Percentiles rank a stretch among this genome's conserved stretches.
Conservation (phyloP, 1,140 invertebrate genomes). For the Drosophila lacertosa region DNA sequence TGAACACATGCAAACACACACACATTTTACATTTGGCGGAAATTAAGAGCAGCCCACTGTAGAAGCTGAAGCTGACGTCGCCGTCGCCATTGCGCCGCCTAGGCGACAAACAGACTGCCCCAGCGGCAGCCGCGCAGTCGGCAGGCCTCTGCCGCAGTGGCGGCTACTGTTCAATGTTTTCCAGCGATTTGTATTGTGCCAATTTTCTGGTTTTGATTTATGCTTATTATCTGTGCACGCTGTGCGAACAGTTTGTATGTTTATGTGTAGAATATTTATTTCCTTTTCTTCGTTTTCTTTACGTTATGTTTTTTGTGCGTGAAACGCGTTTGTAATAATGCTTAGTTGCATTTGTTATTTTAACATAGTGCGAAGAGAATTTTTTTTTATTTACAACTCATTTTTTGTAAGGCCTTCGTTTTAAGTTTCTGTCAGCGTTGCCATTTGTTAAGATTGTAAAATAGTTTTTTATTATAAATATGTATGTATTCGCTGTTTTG, state of each 20-base stretch:
- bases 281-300: not conserved
- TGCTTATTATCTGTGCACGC: conserved; percentile 11
- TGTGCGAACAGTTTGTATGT: conserved; percentile 13
- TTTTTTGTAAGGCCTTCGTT: no score
- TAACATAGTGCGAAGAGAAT: not conserved
- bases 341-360: not conserved
- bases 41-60: conserved; percentile 42
- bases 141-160: not conserved
- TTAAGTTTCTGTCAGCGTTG: no score
- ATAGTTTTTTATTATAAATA: no score
- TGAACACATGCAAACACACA: conserved; percentile 14
- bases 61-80: conserved; percentile 22
- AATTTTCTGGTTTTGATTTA: conserved; percentile 33
- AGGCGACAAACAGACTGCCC: conserved; percentile 58
- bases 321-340: not conserved
- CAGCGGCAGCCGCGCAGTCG: conserved; percentile 4
- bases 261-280: not conserved
- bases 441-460: not conserved
- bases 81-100: conserved; percentile 29
- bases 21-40: conserved; percentile 41
- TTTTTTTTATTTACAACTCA: no score
- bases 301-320: not conserved
- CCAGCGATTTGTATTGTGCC: conserved; percentile 21
- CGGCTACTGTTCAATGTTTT: conserved; percentile 35
- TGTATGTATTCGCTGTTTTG: no score